Percentiles rank a stretch among this genome's conserved stretches.
phyloP scores from a whole-genome alignment of 2,888 invertebrate species.

The Aporophyla nigra region DNA sequence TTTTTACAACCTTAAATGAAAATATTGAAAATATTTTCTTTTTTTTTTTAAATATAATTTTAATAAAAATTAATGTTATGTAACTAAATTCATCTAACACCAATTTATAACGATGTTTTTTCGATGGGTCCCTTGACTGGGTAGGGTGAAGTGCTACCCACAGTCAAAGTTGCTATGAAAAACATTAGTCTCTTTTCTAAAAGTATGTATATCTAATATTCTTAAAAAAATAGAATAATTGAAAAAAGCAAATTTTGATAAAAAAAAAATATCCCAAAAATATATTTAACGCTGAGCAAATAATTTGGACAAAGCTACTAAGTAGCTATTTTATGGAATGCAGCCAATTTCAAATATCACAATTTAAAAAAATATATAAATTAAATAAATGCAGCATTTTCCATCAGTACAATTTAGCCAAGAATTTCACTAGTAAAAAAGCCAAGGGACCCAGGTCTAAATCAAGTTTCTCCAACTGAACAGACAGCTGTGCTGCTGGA shows the following conservation, averaged over 20 bases:
- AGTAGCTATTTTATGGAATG: conserved; percentile 30
- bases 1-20: conserved; percentile 11
- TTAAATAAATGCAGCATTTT: not conserved
- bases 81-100: conserved; percentile 9
- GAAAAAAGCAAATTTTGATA: not conserved
- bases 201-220: not conserved
- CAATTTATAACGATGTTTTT: conserved; percentile 9
- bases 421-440: not conserved
- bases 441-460: not conserved
- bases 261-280: not conserved
- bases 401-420: not conserved
- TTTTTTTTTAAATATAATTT: not conserved
- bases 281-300: conserved; percentile 24
- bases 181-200: not conserved
- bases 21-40: conserved; percentile 2
- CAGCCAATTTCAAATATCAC: not conserved
- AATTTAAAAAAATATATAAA: not conserved
- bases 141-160: not conserved
- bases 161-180: not conserved
- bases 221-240: not conserved
- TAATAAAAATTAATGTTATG: not conserved
- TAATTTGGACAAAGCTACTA: conserved; percentile 39
- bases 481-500: too few relatives aligned
- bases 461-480: too few relatives aligned
- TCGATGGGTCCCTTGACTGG: not conserved